These are phyloP conservation scores for Drosophila rellima DNA, from an alignment of 2,888 invertebrate genomes.

Conservation along the genomic window DNA sequence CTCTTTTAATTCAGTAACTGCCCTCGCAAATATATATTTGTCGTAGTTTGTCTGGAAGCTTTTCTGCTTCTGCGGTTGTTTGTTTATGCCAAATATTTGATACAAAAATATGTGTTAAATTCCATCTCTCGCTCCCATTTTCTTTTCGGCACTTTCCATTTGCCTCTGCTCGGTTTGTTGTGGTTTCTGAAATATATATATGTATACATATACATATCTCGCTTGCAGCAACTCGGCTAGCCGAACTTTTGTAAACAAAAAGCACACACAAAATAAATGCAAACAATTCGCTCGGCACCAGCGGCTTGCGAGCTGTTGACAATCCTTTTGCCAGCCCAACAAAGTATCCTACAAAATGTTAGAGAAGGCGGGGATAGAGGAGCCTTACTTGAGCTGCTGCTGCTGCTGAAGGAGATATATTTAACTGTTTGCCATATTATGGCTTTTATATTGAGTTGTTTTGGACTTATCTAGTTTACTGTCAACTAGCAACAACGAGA, in stretches of 20 bases:
- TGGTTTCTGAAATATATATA: constrained; percentile 40
- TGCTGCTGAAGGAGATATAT: constrained; percentile 36
- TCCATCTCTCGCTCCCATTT: constrained; percentile 36
- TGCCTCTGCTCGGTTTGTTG: constrained; percentile 38
- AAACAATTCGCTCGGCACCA: constrained; percentile 53
- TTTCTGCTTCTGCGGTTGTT: constrained; percentile 51
- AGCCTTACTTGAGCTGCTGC: background rate
- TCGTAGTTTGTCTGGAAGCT: constrained; percentile 29
- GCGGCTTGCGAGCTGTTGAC: constrained; percentile 61
- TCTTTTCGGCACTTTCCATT: constrained; percentile 14
- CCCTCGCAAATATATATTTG: constrained; percentile 37
- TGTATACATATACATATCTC: constrained; percentile 22
- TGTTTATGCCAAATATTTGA: constrained; percentile 73
- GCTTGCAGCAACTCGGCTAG: constrained; percentile 47
- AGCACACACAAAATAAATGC: constrained; percentile 47
- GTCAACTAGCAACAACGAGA: constrained; percentile 45
- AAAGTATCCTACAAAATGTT: constrained; percentile 52
- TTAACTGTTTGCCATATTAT: constrained; percentile 80
- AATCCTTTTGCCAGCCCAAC: constrained; percentile 55
- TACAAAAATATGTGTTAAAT: constrained; percentile 77
- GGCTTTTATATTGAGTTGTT: constrained; percentile 83
- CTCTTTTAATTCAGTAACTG: constrained; percentile 4
- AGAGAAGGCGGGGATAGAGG: background rate
- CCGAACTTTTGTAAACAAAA: constrained; percentile 67
- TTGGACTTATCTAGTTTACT: constrained; percentile 81